These are phyloP conservation scores for Eulimnadia texana DNA, from an alignment of 1,140 invertebrate genomes.

Conservation along the genomic window DNA sequence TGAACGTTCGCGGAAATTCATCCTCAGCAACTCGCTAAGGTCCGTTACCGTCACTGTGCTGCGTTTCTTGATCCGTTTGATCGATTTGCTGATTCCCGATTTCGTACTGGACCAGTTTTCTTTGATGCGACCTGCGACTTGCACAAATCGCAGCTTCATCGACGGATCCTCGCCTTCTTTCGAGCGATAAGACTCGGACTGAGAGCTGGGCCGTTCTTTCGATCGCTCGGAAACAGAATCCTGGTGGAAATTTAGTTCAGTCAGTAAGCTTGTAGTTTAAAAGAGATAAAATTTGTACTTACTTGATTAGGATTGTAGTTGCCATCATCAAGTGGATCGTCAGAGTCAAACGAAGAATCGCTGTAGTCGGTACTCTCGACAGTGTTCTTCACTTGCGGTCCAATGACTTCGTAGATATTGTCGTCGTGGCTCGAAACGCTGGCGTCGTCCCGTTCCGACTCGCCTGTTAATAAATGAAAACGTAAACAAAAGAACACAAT, in stretches of 20 bases:
- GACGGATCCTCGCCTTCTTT: conserved; percentile 15
- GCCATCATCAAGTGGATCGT: conserved; percentile 7
- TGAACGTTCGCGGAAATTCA: neutral
- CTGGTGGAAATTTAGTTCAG: neutral
- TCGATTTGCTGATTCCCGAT: conserved; percentile 12
- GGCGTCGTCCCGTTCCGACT: conserved; percentile 3
- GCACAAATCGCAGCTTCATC: conserved; percentile 2
- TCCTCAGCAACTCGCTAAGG: neutral
- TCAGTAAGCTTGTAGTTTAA: neutral
- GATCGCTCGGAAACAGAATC: conserved; percentile 12
- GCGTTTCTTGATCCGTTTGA: conserved; percentile 15
- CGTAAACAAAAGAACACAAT: neutral
- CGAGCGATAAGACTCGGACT: conserved; percentile 4
- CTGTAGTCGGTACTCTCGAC: conserved; percentile 5
- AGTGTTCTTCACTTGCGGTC: conserved; percentile 1
- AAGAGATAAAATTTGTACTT: too few relatives aligned
- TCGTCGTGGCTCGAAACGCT: conserved; percentile 6
- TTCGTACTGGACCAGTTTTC: conserved; percentile 12
- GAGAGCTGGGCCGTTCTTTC: conserved; percentile 11
- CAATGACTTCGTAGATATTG: conserved; percentile 17
- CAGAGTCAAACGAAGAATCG: conserved; percentile 13
- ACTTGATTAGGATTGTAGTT: too few relatives aligned
- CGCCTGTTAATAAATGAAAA: conserved; percentile 10
- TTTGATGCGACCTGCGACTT: conserved; percentile 10
- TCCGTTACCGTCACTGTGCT: conserved; percentile 14